phyloP scores from a whole-genome alignment of 2,888 invertebrate species.

The Noctua janthe region DNA sequence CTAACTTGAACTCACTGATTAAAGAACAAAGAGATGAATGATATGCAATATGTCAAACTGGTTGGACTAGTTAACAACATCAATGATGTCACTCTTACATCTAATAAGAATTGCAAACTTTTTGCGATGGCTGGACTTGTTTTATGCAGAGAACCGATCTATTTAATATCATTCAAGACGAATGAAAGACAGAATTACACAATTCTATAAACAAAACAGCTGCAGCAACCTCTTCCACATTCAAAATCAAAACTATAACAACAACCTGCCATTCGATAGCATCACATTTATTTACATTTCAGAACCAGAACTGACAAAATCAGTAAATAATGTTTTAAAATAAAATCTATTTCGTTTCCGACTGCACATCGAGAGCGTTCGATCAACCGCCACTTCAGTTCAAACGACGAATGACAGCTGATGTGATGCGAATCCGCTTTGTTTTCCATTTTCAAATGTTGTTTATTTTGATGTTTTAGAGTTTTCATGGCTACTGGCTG shows the following conservation, averaged over 20 bases:
- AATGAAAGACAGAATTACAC: neutral
- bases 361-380: conserved; percentile 39
- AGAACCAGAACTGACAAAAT: conserved; percentile 48
- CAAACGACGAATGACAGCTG: conserved; percentile 53
- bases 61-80: neutral
- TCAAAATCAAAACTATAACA: conserved; percentile 7
- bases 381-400: conserved; percentile 52
- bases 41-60: neutral
- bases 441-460: conserved; percentile 50
- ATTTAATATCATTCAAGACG: neutral
- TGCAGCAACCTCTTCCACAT: neutral
- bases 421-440: conserved; percentile 51
- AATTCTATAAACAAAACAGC: neutral
- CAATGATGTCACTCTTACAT: neutral
- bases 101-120: neutral
- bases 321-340: conserved; percentile 59
- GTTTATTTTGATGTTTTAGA: conserved; percentile 31
- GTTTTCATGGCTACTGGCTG: conserved; percentile 4
- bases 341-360: conserved; percentile 43
- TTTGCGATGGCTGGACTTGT: neutral
- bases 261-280: conserved; percentile 4
- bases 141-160: neutral
- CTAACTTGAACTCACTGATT: neutral
- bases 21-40: neutral
- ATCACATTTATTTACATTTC: conserved; percentile 46